These are phyloP conservation scores for Astyanax mexicanus DNA, from an alignment of 2,797 vertebrate species.

Conservation along the genomic window DNA sequence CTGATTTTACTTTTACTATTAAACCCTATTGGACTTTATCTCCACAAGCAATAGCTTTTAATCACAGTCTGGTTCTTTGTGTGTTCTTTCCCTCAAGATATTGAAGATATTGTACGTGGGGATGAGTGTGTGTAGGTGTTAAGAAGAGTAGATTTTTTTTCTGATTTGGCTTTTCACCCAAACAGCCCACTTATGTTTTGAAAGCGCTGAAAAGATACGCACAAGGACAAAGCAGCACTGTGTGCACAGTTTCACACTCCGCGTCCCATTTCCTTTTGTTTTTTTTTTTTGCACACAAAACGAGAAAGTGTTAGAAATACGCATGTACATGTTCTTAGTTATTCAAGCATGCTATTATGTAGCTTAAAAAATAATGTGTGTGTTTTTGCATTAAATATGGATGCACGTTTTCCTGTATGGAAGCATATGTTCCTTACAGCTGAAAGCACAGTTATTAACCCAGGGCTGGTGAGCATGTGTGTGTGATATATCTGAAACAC, in stretches of 20 bases:
- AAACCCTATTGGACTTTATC: background rate
- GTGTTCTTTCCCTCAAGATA: constrained; percentile 1
- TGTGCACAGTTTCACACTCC: background rate
- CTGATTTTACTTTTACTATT: constrained; percentile 16
- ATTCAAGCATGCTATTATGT: background rate
- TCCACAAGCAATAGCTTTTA: background rate
- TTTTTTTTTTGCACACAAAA: background rate
- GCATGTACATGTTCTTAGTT: background rate
- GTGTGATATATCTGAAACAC: constrained; percentile 13
- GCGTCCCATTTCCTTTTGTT: background rate
- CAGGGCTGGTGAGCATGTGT: constrained; percentile 6
- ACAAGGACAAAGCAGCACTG: background rate
- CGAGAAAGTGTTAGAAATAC: background rate
- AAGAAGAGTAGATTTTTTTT: constrained; percentile 21
- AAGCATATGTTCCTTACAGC: background rate
- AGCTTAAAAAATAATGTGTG: too few relatives aligned
- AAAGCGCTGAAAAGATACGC: background rate
- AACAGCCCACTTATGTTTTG: constrained; percentile 22
- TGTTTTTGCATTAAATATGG: too few relatives aligned
- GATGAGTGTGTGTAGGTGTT: constrained; percentile 26
- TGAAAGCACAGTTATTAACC: background rate
- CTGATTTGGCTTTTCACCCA: constrained; percentile 30
- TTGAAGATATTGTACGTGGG: background rate
- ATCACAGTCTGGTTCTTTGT: background rate
- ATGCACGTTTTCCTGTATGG: too few relatives aligned